These are phyloP conservation scores for Copidosoma floridanum DNA, from an alignment of 1,140 invertebrate genomes.

Conservation along the genomic window DNA sequence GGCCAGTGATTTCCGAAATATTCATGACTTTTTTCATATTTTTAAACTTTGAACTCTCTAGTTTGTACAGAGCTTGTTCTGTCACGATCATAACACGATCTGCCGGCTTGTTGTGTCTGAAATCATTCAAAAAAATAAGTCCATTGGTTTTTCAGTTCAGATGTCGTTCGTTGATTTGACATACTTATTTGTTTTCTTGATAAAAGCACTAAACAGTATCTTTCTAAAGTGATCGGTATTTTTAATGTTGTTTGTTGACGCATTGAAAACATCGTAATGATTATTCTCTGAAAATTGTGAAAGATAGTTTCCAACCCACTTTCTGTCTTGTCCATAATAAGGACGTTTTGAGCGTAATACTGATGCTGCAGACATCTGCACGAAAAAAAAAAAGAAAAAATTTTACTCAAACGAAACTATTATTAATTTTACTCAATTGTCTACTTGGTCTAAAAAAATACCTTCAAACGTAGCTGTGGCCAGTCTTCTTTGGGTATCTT, in stretches of 20 bases:
- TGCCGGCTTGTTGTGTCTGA: constrained; percentile 80
- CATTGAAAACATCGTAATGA: constrained; percentile 67
- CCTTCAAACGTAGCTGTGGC: constrained; percentile 78
- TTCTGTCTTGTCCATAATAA: constrained; percentile 79
- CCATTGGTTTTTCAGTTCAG: no score
- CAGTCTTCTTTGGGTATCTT: constrained; percentile 80
- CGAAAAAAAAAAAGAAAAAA: constrained; percentile 27
- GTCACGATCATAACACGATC: constrained; percentile 88
- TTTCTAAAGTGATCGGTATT: constrained; percentile 71
- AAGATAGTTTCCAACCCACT: constrained; percentile 93
- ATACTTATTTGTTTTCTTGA: constrained; percentile 52
- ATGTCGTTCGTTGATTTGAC: no score
- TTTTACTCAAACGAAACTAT: neutral
- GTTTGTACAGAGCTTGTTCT: constrained; percentile 83
- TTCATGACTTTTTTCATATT: constrained; percentile 80
- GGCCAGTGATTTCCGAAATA: constrained; percentile 77
- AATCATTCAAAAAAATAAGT: no score
- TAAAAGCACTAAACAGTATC: constrained; percentile 55
- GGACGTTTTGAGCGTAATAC: constrained; percentile 71
- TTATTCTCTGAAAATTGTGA: constrained; percentile 74
- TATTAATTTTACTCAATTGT: constrained; percentile 2
- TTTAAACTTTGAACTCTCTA: constrained; percentile 84
- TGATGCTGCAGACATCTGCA: constrained; percentile 77
- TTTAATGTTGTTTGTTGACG: constrained; percentile 69
- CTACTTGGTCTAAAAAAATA: constrained; percentile 36